Evolutionary conservation across 1,140 invertebrate genomes (phyloP), one percentile per base, ranked within the genome.

Genomic region (Ceratitis capitata): DNA sequence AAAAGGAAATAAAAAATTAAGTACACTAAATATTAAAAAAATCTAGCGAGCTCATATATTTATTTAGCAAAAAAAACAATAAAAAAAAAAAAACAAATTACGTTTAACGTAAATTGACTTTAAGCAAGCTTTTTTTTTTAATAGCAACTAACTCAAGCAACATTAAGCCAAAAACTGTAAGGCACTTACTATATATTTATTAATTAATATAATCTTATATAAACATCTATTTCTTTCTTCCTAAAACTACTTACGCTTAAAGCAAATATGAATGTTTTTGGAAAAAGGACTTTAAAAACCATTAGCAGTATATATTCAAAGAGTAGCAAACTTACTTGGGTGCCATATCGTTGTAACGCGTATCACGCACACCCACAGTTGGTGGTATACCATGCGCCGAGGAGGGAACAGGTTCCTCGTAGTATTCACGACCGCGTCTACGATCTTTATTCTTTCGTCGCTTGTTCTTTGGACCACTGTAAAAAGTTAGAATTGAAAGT

Each of bases 321-420:
- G 3, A 19, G 82, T 5, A 83, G 42, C 23, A 29, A 51, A 94
- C 95, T 95, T 93, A 96, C 95, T 96, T 96, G 88, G 95, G 95
- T 87, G 95, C 95, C 93, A 95, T 94, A 92, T 96, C 95, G 88
- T 95, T 94, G 92, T 96, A 96, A 92, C 95, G 93, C 78, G 93
- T 92, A 85, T 94, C 94, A 82, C 93, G 92, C 29, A 88, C 91
- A 58, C 92, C 93, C 29, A 87, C 88, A 74, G 87, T 53, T 85
- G 84, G 87, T 86, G 69, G 88, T 32, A 85, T 39, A 88, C 88
- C 9, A 84, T 89, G 85, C 87, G 86, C 83, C 88, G 90, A 85
- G 89, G 92, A 86, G 91, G 89, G 88, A 39, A 86, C 56, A 88
- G 89, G 87, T 51, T 92, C 91, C 85, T 92, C 91, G 85, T 92